phyloP scores from a whole-genome alignment of 2,888 invertebrate species.

The Ormyrus nitidulus region DNA sequence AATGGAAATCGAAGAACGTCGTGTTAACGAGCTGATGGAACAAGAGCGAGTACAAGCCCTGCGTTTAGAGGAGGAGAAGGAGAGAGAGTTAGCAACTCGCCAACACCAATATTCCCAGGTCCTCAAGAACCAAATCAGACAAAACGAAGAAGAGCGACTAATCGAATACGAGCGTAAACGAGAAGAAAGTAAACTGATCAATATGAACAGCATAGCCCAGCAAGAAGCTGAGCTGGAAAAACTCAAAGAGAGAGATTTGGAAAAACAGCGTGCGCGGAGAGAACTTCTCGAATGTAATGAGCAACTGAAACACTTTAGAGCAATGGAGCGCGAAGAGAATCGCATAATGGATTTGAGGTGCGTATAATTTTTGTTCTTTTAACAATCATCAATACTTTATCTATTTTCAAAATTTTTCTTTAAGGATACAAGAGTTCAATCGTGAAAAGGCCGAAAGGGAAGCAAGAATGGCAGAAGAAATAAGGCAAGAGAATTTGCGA shows the following conservation, averaged over 20 bases:
- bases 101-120: conserved; percentile 79
- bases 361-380: neutral
- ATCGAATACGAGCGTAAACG: conserved; percentile 83
- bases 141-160: conserved; percentile 77
- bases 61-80: conserved; percentile 78
- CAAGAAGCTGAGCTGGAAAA: conserved; percentile 81
- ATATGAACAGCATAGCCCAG: conserved; percentile 80
- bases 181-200: conserved; percentile 81
- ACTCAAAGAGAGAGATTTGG: conserved; percentile 68
- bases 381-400: neutral
- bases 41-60: conserved; percentile 80
- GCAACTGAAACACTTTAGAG: conserved; percentile 79
- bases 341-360: conserved; percentile 81
- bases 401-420: conserved; percentile 12
- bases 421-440: conserved; percentile 80
- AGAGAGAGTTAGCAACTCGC: conserved; percentile 73
- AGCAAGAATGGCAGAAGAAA: conserved; percentile 77
- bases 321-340: conserved; percentile 81
- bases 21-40: conserved; percentile 84
- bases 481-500: conserved; percentile 77
- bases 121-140: conserved; percentile 78
- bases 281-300: conserved; percentile 77
- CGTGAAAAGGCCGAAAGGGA: conserved; percentile 80
- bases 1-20: conserved; percentile 73
- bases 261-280: conserved; percentile 63